These are phyloP conservation scores for Pangasius macronema DNA, from an alignment of 2,797 vertebrate genomes.

Conservation along the genomic window DNA sequence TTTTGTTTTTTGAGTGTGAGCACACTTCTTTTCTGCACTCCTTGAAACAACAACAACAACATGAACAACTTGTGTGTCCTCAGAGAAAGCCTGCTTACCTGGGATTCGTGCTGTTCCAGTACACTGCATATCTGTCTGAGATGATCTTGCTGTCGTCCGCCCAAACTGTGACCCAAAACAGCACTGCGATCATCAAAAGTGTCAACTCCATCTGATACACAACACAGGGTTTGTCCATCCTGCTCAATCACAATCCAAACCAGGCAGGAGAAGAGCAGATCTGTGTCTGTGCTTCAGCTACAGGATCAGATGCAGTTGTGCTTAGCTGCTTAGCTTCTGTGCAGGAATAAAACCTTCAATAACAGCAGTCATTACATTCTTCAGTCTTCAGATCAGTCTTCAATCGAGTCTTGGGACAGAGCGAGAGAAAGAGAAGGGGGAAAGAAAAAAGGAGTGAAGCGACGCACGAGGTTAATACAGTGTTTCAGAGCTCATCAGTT, in stretches of 20 bases:
- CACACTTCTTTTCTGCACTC: neutral
- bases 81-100: conserved; percentile 73
- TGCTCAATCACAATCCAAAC: conserved; percentile 36
- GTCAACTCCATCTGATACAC: conserved; percentile 74
- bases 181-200: conserved; percentile 76
- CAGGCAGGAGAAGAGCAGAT: neutral
- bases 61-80: neutral
- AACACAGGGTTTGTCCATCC: conserved; percentile 63
- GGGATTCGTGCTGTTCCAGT: conserved; percentile 94
- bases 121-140: conserved; percentile 88
- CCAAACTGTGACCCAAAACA: conserved; percentile 80
- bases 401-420: neutral
- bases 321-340: neutral
- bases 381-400: conserved; percentile 10
- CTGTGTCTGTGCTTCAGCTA: neutral
- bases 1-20: neutral
- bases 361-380: conserved; percentile 44
- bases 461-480: neutral
- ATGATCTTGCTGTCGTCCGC: conserved; percentile 86
- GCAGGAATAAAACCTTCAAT: neutral
- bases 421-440: neutral
- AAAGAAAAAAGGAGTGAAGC: neutral
- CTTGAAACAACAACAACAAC: neutral
- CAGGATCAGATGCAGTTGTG: neutral
- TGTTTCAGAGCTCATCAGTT: conserved; percentile 29